phyloP scores from a whole-genome alignment of 2,113 vertebrate species.

The Entomyzon cyanotis region DNA sequence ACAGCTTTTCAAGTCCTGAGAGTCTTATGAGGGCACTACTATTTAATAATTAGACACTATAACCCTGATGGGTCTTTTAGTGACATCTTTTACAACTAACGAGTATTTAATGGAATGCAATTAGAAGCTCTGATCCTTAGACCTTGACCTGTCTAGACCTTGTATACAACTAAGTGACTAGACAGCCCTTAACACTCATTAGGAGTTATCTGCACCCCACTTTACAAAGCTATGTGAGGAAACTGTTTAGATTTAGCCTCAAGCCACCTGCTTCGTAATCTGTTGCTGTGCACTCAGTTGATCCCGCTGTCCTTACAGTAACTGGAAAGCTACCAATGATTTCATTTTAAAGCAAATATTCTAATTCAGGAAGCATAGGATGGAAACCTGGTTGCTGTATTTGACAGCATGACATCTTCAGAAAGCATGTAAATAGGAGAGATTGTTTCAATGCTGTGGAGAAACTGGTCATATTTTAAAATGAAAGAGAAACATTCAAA shows the following conservation, averaged over 20 bases:
- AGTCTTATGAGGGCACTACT: slow-evolving; percentile 22
- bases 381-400: background rate
- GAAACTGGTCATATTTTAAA: background rate
- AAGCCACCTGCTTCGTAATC: slow-evolving; percentile 81
- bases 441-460: background rate
- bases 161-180: slow-evolving; percentile 42
- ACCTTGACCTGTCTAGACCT: slow-evolving; percentile 55
- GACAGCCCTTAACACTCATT: slow-evolving; percentile 65
- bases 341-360: slow-evolving; percentile 64
- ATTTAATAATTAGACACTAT: slow-evolving; percentile 21
- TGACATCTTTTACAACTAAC: slow-evolving; percentile 32
- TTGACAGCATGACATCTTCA: background rate
- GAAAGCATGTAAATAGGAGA: background rate
- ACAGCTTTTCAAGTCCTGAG: slow-evolving; percentile 7
- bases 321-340: slow-evolving; percentile 59
- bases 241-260: slow-evolving; percentile 78
- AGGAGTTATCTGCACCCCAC: slow-evolving; percentile 66
- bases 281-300: slow-evolving; percentile 70
- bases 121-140: slow-evolving; percentile 52
- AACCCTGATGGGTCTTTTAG: background rate
- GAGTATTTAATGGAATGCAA: slow-evolving; percentile 50
- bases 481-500: background rate
- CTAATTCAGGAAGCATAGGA: background rate
- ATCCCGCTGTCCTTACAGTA: slow-evolving; percentile 63
- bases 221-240: slow-evolving; percentile 75